Evolutionary conservation across 2,113 vertebrate genomes (phyloP).

Genomic region (Sapayoa aenigma): DNA sequence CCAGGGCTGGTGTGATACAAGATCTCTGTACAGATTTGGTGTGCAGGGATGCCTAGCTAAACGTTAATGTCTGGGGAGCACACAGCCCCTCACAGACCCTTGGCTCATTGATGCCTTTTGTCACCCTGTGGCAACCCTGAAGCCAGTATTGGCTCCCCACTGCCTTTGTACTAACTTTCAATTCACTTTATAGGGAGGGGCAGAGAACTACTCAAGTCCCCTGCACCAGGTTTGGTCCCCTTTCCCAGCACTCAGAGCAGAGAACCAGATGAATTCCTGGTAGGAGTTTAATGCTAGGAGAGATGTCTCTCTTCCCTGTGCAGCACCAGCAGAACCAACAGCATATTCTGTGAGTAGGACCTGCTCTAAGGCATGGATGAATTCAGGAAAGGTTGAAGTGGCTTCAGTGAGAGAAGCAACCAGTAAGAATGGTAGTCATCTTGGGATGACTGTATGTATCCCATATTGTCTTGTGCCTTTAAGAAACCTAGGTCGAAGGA

Average conservation of each 20-base stretch:
- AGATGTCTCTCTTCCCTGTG: accelerated
- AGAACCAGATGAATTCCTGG: not conserved
- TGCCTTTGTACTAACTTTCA: not conserved
- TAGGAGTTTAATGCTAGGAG: accelerated
- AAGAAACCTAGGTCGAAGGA: too few relatives aligned
- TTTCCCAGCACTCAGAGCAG: not conserved
- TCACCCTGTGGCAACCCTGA: not conserved
- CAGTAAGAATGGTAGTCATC: not conserved
- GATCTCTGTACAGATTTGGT: not conserved
- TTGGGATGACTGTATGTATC: too few relatives aligned
- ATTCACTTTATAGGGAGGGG: not conserved
- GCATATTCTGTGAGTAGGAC: not conserved
- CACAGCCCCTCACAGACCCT: not conserved
- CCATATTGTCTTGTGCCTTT: too few relatives aligned
- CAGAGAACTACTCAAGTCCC: not conserved
- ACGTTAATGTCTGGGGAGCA: not conserved
- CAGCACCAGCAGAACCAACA: not conserved
- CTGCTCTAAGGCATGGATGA: not conserved
- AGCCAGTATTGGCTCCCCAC: not conserved
- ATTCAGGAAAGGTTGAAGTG: not conserved
- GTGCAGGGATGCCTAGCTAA: accelerated
- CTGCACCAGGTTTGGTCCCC: accelerated
- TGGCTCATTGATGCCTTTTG: not conserved
- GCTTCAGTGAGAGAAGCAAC: not conserved
- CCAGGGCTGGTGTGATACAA: not conserved